phyloP scores from a whole-genome alignment of 2,113 vertebrate species.

The Athene noctua region DNA sequence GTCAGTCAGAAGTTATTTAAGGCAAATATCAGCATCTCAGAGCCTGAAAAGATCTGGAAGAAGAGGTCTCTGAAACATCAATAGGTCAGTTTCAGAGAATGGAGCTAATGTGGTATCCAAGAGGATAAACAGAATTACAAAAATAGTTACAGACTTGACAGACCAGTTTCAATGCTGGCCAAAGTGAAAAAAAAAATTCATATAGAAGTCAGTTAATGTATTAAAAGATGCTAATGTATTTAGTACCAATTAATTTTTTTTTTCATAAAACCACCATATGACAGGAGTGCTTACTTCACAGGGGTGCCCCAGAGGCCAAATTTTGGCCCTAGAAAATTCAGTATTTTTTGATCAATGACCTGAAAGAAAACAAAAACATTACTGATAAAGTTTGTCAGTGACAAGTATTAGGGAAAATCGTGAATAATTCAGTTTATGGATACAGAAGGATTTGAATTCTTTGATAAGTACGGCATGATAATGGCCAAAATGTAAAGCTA shows the following conservation, averaged over 20 bases:
- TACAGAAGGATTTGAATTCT: neutral
- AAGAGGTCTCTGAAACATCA: neutral
- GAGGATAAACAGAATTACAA: neutral
- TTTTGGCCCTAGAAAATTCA: slow-evolving; percentile 55
- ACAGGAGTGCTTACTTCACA: slow-evolving; percentile 50
- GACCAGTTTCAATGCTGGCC: neutral
- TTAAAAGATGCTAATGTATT: neutral
- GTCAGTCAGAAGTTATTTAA: neutral
- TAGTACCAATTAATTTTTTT: neutral
- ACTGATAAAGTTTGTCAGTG: slow-evolving; percentile 25
- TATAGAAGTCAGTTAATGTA: neutral
- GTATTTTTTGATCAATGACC: slow-evolving; percentile 58
- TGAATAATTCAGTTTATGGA: neutral
- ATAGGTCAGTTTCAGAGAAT: neutral
- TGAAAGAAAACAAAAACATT: slow-evolving; percentile 64
- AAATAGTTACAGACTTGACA: neutral
- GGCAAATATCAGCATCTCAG: neutral
- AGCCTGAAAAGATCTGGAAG: neutral
- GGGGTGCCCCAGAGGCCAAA: slow-evolving; percentile 31
- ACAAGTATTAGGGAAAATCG: neutral
- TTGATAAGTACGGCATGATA: neutral
- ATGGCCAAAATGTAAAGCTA: neutral
- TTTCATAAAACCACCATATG: neutral
- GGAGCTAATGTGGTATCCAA: neutral
- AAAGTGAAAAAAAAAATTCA: slow-evolving; percentile 1